phyloP scores from a whole-genome alignment of 92 coral and sea anemone genomes.

The Palythoa grandis region DNA sequence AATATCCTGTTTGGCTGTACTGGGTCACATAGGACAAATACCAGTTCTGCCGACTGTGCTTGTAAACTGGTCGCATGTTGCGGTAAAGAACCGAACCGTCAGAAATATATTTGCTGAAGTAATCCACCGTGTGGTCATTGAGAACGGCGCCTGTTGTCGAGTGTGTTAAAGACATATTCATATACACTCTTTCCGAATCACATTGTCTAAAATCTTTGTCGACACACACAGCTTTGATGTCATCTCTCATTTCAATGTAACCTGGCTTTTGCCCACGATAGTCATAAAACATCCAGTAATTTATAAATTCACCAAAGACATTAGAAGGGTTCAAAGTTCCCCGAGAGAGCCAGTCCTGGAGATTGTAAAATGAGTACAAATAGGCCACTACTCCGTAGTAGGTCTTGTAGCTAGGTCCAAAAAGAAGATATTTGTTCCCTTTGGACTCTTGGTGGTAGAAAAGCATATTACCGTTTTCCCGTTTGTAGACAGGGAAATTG shows the following conservation, averaged over 20 bases:
- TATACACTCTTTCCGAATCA: conserved; percentile 74
- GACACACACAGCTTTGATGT: conserved; percentile 74
- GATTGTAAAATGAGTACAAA: conserved; percentile 20
- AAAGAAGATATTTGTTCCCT: conserved; percentile 38
- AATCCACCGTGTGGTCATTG: conserved; percentile 57
- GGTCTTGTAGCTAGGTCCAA: conserved; percentile 42
- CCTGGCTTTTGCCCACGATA: conserved; percentile 16
- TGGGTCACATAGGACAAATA: conserved; percentile 61
- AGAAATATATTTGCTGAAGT: conserved; percentile 44
- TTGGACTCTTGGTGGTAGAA: conserved; percentile 33
- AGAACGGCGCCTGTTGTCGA: conserved; percentile 34
- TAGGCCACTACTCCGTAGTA: conserved; percentile 63
- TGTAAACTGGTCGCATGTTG: conserved; percentile 68
- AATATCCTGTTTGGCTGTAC: conserved; percentile 20
- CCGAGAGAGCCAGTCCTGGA: conserved; percentile 58
- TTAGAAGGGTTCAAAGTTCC: conserved; percentile 53
- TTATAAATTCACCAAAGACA: conserved; percentile 65
- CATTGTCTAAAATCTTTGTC: conserved; percentile 77
- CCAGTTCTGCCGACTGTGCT: conserved; percentile 56
- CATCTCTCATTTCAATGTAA: not conserved
- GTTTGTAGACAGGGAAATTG: conserved; percentile 70
- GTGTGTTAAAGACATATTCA: conserved; percentile 53
- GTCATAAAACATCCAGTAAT: conserved; percentile 55
- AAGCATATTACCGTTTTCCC: conserved; percentile 55
- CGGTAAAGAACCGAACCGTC: conserved; percentile 48